phyloP scores from a whole-genome alignment of 2,888 invertebrate species.

The Cerastis leucographa region DNA sequence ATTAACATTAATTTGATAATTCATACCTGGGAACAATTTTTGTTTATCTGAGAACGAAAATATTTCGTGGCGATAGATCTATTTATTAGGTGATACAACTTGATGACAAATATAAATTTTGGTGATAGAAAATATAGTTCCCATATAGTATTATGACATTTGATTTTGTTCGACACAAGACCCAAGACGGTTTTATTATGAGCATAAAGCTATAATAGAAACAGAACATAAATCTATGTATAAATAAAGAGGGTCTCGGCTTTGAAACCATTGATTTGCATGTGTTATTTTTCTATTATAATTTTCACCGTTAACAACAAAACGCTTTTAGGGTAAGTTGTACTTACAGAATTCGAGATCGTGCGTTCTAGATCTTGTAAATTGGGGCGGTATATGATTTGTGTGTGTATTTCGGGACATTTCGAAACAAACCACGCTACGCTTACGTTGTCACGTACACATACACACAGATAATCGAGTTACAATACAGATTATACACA shows the following conservation, averaged over 20 bases:
- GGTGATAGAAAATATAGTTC: no score
- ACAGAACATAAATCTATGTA: constrained; percentile 24
- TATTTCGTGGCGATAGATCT: no score
- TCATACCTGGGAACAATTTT: no score
- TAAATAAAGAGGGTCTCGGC: constrained; percentile 36
- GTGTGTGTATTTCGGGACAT: constrained; percentile 51
- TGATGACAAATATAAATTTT: no score
- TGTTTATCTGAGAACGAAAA: no score
- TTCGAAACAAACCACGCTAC: constrained; percentile 53
- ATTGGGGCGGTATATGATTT: constrained; percentile 14
- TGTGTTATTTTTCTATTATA: constrained; percentile 48
- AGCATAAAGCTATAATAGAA: constrained; percentile 52
- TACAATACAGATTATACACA: constrained; percentile 38
- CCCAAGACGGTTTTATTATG: constrained; percentile 51
- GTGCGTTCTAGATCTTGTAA: constrained; percentile 35
- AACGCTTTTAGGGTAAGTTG: constrained; percentile 34
- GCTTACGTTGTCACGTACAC: constrained; percentile 58
- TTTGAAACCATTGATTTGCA: constrained; percentile 53
- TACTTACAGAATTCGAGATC: background rate
- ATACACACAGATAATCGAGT: constrained; percentile 36
- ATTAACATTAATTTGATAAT: no score
- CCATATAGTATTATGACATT: constrained; percentile 65
- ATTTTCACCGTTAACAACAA: constrained; percentile 28
- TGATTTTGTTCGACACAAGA: constrained; percentile 50
- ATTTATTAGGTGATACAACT: no score